phyloP scores from a whole-genome alignment of 2,888 invertebrate species.

The Bombyx huttoni region DNA sequence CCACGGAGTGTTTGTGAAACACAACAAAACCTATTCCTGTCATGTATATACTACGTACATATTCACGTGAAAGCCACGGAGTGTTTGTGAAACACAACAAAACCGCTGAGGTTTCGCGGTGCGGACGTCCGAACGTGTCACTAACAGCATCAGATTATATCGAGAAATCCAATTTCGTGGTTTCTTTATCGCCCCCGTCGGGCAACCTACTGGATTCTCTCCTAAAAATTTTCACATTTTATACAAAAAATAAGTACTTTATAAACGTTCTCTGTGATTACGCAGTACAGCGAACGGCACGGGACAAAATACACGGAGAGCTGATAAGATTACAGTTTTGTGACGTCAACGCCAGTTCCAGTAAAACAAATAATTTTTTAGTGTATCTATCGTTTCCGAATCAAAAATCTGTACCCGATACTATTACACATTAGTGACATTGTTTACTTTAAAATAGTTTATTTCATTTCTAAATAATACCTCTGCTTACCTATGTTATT shows the following conservation, averaged over 20 bases:
- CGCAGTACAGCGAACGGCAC: too few relatives aligned
- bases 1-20: conserved; percentile 2
- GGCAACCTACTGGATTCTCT: conserved; percentile 56
- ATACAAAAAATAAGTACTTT: too few relatives aligned
- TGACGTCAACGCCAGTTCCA: conserved; percentile 5
- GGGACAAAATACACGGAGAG: not conserved
- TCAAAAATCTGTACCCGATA: too few relatives aligned
- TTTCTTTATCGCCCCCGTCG: conserved; percentile 57
- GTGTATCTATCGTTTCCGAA: not conserved
- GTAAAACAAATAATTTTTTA: conserved; percentile 7
- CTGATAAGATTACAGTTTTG: conserved; percentile 1
- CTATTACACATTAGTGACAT: too few relatives aligned
- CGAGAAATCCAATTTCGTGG: conserved; percentile 70
- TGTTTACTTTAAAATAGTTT: too few relatives aligned
- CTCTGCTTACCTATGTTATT: too few relatives aligned
- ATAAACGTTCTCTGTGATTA: too few relatives aligned
- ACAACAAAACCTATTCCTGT: conserved; percentile 6
- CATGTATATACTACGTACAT: not conserved
- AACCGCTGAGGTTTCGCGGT: conserved; percentile 9
- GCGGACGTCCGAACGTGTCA: conserved; percentile 43
- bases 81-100: conserved; percentile 4
- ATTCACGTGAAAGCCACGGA: not conserved
- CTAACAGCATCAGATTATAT: conserved; percentile 60
- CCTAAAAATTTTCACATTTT: conserved; percentile 25
- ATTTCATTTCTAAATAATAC: too few relatives aligned